Conservation (phyloP, 2,888 invertebrate genomes). For the Meloe dianella region DNA sequence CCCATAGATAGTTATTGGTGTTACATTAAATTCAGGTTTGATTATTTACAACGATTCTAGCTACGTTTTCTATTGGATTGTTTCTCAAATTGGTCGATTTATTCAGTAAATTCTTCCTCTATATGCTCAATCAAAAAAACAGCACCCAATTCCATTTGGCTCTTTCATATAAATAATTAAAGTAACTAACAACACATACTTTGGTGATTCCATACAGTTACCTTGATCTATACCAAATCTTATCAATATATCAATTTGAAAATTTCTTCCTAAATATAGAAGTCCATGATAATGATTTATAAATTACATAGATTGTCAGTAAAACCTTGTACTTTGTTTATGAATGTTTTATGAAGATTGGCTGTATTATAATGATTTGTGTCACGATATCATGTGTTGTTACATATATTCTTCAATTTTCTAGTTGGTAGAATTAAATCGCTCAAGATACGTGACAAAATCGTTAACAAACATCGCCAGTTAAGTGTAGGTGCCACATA, state of each 20-base stretch:
- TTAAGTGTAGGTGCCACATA: too few relatives aligned
- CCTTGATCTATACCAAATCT: slow-evolving; percentile 10
- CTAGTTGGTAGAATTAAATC: not conserved
- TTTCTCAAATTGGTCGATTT: slow-evolving; percentile 29
- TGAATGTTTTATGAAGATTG: slow-evolving; percentile 25
- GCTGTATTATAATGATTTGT: slow-evolving; percentile 23
- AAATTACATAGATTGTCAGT: slow-evolving; percentile 26
- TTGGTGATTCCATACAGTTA: not conserved
- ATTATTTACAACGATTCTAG: slow-evolving; percentile 29
- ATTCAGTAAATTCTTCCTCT: not conserved
- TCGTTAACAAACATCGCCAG: too few relatives aligned
- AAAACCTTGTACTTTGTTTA: slow-evolving; percentile 21
- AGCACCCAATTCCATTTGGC: not conserved
- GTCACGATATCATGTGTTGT: slow-evolving; percentile 23
- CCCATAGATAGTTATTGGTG: slow-evolving; percentile 24
- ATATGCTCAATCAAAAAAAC: not conserved
- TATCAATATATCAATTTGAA: slow-evolving; percentile 7
- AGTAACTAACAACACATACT: too few relatives aligned
- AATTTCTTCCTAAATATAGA: slow-evolving; percentile 22
- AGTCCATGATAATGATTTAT: slow-evolving; percentile 23
- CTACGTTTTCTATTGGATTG: slow-evolving; percentile 23
- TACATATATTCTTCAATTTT: not conserved
- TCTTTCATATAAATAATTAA: not conserved
- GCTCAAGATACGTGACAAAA: not conserved
- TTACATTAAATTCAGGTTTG: slow-evolving; percentile 29